Evolutionary conservation across 2,113 vertebrate species (phyloP).

Genomic region (Camelus bactrianus): DNA sequence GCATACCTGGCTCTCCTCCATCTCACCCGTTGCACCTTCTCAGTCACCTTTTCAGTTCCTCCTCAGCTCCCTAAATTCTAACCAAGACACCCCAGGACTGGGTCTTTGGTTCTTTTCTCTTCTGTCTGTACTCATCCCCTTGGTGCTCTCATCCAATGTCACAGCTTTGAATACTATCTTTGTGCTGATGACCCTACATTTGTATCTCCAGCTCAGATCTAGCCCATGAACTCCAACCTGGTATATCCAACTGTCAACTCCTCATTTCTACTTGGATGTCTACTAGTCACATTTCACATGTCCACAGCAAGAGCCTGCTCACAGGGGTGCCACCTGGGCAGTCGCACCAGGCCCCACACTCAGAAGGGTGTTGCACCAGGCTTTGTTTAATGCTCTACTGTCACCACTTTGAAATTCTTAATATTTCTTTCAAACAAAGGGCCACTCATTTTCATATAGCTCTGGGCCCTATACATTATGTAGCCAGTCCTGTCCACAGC

Average conservation of each 20-base stretch:
- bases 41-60: accelerated
- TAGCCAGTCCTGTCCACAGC: neutral
- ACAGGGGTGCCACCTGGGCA: too few species aligned
- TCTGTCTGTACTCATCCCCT: neutral
- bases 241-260: neutral
- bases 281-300: neutral
- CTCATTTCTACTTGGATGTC: neutral
- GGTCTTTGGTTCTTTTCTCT: neutral
- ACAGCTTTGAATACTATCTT: neutral
- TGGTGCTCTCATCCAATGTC: neutral
- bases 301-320: neutral
- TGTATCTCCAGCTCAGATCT: neutral
- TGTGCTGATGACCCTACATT: neutral
- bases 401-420: neutral
- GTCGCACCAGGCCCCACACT: neutral
- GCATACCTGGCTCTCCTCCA: neutral
- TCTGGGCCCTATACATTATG: neutral
- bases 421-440: neutral
- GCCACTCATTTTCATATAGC: neutral
- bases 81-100: neutral
- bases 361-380: too few species aligned
- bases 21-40: neutral
- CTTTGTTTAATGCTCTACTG: neutral
- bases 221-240: neutral
- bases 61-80: neutral